Percentiles rank a stretch among this genome's conserved stretches.
Evolutionary conservation across 2,888 invertebrate species (phyloP).

Genomic region (Morpho achilles): DNA sequence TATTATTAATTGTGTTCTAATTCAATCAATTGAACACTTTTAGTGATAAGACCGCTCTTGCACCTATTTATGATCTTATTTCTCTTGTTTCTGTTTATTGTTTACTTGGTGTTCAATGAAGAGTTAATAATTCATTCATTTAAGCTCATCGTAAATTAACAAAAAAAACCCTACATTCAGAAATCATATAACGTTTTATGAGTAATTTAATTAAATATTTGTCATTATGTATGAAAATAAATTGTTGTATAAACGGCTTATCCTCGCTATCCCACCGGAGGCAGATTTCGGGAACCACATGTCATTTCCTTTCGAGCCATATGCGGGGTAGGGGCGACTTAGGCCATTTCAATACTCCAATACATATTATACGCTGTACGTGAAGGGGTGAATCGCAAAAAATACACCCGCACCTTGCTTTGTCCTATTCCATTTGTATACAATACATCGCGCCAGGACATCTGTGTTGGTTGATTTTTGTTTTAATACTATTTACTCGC

Average conservation of each 20-base stretch:
- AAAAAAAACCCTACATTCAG: no score
- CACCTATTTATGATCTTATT: no score
- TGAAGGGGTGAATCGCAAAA: slow-evolving; percentile 36
- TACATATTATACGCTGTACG: slow-evolving; percentile 40
- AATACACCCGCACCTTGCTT: slow-evolving; percentile 30
- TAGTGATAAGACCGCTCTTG: no score
- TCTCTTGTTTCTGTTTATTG: no score
- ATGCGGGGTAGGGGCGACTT: slow-evolving; percentile 42
- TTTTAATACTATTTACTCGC: background rate
- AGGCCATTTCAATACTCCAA: slow-evolving; percentile 40
- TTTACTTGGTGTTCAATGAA: no score
- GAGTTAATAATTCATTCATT: no score
- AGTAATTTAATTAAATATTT: no score
- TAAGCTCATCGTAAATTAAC: no score
- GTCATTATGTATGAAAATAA: no score
- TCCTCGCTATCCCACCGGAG: slow-evolving; percentile 42
- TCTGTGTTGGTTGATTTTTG: slow-evolving; percentile 3
- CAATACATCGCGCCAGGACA: slow-evolving; percentile 5
- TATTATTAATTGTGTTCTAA: no score
- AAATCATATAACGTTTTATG: no score
- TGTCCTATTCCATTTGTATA: slow-evolving; percentile 15
- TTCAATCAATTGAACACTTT: no score
- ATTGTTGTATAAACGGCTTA: slow-evolving; percentile 8
- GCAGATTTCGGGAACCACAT: slow-evolving; percentile 71
- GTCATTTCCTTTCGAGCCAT: slow-evolving; percentile 71